These are phyloP conservation scores for Acrobasis repandana DNA, from an alignment of 2,888 invertebrate species.

Conservation along the genomic window DNA sequence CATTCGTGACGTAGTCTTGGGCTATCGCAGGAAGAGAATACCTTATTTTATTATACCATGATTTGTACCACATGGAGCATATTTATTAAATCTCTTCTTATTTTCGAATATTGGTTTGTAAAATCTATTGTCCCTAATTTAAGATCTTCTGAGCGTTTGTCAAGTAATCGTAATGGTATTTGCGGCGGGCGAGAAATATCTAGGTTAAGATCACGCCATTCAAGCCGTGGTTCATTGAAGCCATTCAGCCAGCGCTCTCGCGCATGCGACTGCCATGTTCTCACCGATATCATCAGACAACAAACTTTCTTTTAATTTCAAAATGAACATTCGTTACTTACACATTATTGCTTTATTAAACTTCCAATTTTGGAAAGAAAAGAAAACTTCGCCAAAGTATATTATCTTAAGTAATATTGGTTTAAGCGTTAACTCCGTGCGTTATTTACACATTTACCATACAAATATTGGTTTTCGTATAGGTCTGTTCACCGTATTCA, in stretches of 20 bases:
- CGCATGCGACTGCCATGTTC: slow-evolving; percentile 27
- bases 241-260: slow-evolving; percentile 32
- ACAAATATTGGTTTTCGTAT: slow-evolving; percentile 57
- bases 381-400: slow-evolving; percentile 17
- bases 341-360: neutral
- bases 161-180: slow-evolving; percentile 35
- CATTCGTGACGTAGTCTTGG: too few species aligned
- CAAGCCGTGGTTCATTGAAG: slow-evolving; percentile 48
- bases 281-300: slow-evolving; percentile 24
- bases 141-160: slow-evolving; percentile 30
- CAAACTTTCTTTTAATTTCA: slow-evolving; percentile 37
- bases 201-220: slow-evolving; percentile 63
- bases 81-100: neutral
- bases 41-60: too few species aligned
- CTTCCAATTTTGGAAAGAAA: neutral
- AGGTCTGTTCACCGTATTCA: slow-evolving; percentile 52
- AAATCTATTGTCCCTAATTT: neutral
- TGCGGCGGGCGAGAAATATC: slow-evolving; percentile 43
- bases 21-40: too few species aligned
- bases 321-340: slow-evolving; percentile 11
- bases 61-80: too few species aligned
- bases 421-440: slow-evolving; percentile 47
- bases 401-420: slow-evolving; percentile 56
- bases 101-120: neutral
- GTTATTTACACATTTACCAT: slow-evolving; percentile 65